phyloP scores from a whole-genome alignment of 1,140 invertebrate species.

The Sycobia sp. region DNA sequence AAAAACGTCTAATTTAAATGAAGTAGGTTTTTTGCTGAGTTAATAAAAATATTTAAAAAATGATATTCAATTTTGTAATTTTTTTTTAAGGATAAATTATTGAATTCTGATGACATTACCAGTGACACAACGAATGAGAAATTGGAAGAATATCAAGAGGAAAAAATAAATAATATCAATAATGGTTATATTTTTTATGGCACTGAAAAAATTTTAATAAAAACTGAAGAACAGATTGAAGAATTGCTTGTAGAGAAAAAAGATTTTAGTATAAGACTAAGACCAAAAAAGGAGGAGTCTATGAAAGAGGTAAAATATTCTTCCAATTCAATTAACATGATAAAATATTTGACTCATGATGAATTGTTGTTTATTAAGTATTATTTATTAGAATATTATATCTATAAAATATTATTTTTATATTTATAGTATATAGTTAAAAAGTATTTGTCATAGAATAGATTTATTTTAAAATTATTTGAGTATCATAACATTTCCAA shows the following conservation, averaged over 20 bases:
- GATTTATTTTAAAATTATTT: no score
- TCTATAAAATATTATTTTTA: no score
- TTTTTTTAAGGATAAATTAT: conserved; percentile 6
- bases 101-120: conserved; percentile 30
- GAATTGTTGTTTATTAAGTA: no score
- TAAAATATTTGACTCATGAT: no score
- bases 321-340: conserved; percentile 9
- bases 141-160: conserved; percentile 24
- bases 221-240: conserved; percentile 37
- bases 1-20: no score
- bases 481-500: no score
- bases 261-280: background rate
- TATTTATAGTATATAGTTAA: no score
- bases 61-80: conserved; percentile 3
- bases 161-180: conserved; percentile 41
- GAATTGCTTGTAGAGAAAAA: conserved; percentile 48
- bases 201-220: conserved; percentile 10
- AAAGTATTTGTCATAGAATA: no score
- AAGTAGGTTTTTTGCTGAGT: conserved; percentile 7
- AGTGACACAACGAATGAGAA: conserved; percentile 31
- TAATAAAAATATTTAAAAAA: background rate
- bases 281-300: conserved; percentile 43
- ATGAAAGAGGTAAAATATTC: conserved; percentile 22
- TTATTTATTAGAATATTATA: no score
- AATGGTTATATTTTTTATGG: conserved; percentile 43